Evolutionary conservation across 2,888 invertebrate species (phyloP).

Genomic region (Agonopterix alstromeriana): DNA sequence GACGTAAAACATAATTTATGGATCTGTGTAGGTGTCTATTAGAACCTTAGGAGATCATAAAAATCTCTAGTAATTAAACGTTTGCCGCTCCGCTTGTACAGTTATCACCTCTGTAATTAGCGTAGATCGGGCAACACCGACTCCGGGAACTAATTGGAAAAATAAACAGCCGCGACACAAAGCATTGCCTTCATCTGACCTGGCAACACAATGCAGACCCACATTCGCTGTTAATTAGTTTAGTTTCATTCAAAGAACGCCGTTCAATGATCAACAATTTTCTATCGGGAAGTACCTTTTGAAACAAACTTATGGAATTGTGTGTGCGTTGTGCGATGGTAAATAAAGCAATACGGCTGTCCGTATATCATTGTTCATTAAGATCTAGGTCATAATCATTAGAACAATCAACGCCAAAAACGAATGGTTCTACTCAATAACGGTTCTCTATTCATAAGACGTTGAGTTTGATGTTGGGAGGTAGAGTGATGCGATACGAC

Average conservation of each 20-base stretch:
- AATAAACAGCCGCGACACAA: constrained; percentile 61
- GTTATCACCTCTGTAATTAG: constrained; percentile 53
- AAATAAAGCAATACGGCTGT: constrained; percentile 39
- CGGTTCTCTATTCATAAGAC: constrained; percentile 16
- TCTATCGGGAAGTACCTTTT: constrained; percentile 2
- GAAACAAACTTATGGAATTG: background rate
- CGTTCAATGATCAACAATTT: constrained; percentile 38
- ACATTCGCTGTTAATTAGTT: constrained; percentile 62
- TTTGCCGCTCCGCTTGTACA: constrained; percentile 31
- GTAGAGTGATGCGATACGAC: constrained; percentile 21
- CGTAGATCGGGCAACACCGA: constrained; percentile 19
- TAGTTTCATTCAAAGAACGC: constrained; percentile 50
- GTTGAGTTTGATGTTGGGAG: constrained; percentile 22
- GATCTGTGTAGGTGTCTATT: constrained; percentile 11
- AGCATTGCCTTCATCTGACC: constrained; percentile 58
- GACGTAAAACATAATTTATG: constrained; percentile 7
- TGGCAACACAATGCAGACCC: constrained; percentile 52
- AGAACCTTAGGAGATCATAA: constrained; percentile 19
- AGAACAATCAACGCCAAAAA: constrained; percentile 58
- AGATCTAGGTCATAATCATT: constrained; percentile 56
- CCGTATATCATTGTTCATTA: constrained; percentile 31
- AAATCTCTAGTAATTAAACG: constrained; percentile 32
- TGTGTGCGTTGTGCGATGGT: constrained; percentile 1
- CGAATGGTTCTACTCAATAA: background rate
- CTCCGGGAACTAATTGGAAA: constrained; percentile 52